Evolutionary conservation across 2,797 vertebrate species (phyloP), one percentile per base, ranked within the genome.

Genomic region (Nothura maculosa): DNA sequence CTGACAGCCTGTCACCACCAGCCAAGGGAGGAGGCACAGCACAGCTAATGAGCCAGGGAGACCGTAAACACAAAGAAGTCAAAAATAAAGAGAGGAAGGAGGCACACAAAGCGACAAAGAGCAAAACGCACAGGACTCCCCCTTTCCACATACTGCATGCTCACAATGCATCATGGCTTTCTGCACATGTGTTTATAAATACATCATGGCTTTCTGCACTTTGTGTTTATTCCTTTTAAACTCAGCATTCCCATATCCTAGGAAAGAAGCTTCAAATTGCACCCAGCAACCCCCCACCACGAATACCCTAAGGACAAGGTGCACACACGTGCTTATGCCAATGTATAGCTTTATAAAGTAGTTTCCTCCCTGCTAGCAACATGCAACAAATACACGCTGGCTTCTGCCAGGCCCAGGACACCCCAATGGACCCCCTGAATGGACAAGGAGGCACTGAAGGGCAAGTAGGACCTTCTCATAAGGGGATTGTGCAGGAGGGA

Each of bases 1-100:
- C 82, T 93, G 93, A 90, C 93, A 92, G 89, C 73, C 79, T 94
- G 92, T 94, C 95, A 94, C 42, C 90, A 92, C 47, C 81, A 93
- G 93, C 94, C 87, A 85, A 10, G 62, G 43, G 27, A 24, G 20
- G 58, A 16, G 79, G 69, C 73, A 89, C 38, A 45, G 81, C 66
- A 0, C 21, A 61, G 81, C 47, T 94, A 89, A 83, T 78, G 40
- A 85, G 47, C 19, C 76, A 66, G 86, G 47, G 92, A 83, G 66
- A 55, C 42, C 0, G 1, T 79, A 67, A 90, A 92, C 84, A 93
- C 73, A 61, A 73, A 94, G 69, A 76, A 75, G 69, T 1, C 43
- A 94, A 47, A 79, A 67, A 73, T 48, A 63, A 72, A 87, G 60
- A 28, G 48, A 28, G 16, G 21, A 61, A 6, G 30, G 43, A 85